A percentile compares a stretch with the other conserved stretches of the same genome.
Evolutionary conservation across 2,888 invertebrate species (phyloP).

Genomic region (Chaetoderma sp.): DNA sequence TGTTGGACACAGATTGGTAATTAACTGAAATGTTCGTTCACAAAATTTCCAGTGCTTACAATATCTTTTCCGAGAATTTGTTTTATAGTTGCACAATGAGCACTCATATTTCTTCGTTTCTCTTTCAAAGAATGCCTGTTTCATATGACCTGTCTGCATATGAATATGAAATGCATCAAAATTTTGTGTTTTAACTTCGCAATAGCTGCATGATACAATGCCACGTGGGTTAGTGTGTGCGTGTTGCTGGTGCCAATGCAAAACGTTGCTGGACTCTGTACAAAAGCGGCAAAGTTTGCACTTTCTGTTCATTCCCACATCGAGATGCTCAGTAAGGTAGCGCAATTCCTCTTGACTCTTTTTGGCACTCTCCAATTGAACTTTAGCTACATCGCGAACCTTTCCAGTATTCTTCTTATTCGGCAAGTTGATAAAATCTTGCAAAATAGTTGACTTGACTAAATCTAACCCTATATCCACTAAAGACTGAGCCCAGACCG

Average conservation of each 20-base stretch:
- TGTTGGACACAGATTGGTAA: slow-evolving; percentile 81
- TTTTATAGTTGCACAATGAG: slow-evolving; percentile 93
- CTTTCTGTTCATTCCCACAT: slow-evolving; percentile 37
- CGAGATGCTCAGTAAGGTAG: slow-evolving; percentile 40
- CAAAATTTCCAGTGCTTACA: slow-evolving; percentile 89
- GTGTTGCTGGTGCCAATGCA: slow-evolving; percentile 79
- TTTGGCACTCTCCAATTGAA: slow-evolving; percentile 79
- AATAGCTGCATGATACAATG: slow-evolving; percentile 82
- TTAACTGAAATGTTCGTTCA: slow-evolving; percentile 89
- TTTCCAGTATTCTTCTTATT: slow-evolving; percentile 75
- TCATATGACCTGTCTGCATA: slow-evolving; percentile 90
- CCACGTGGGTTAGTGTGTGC: slow-evolving; percentile 50
- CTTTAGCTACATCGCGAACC: slow-evolving; percentile 73
- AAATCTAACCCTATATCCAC: slow-evolving; percentile 90
- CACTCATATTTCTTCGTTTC: slow-evolving; percentile 91
- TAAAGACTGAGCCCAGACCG: slow-evolving; percentile 90
- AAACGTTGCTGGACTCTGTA: slow-evolving; percentile 51
- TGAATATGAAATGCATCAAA: slow-evolving; percentile 80
- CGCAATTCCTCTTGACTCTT: slow-evolving; percentile 53
- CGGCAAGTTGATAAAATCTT: slow-evolving; percentile 90
- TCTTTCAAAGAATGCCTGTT: slow-evolving; percentile 84
- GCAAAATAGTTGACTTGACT: slow-evolving; percentile 93
- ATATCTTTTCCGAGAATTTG: slow-evolving; percentile 90
- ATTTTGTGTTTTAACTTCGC: slow-evolving; percentile 80
- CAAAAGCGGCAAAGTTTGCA: slow-evolving; percentile 54